Evolutionary conservation across 2,888 invertebrate genomes (phyloP).

Genomic region (Erebia palarica): DNA sequence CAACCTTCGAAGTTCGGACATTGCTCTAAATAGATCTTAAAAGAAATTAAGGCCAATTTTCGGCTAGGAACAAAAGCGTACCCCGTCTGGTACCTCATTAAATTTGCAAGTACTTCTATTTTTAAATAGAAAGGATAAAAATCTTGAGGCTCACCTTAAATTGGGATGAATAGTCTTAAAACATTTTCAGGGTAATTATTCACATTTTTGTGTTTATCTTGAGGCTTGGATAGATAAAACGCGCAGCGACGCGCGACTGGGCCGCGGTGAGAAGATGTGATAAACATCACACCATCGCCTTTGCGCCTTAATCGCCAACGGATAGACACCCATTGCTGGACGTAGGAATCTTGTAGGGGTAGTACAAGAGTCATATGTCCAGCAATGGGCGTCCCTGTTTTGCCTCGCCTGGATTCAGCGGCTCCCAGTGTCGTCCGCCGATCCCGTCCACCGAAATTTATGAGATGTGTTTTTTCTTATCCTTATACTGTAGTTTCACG

Average conservation of each 20-base stretch:
- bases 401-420: too few relatives aligned
- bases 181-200: slow-evolving; percentile 25
- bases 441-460: too few relatives aligned
- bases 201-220: slow-evolving; percentile 8
- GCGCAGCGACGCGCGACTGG: neutral
- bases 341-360: too few relatives aligned
- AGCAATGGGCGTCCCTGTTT: too few relatives aligned
- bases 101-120: slow-evolving; percentile 1
- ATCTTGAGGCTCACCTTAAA: slow-evolving; percentile 24
- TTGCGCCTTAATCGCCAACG: too few relatives aligned
- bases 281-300: neutral
- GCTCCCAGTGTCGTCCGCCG: too few relatives aligned
- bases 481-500: too few relatives aligned
- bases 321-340: too few relatives aligned
- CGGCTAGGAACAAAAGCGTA: slow-evolving; percentile 6
- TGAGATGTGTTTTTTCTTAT: too few relatives aligned
- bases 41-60: slow-evolving; percentile 5
- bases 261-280: neutral
- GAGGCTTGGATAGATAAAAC: neutral
- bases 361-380: too few relatives aligned
- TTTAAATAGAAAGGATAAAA: slow-evolving; percentile 20
- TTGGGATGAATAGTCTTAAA: slow-evolving; percentile 23
- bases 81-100: neutral
- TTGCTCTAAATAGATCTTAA: neutral
- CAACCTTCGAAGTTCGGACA: neutral